Base-by-base conservation (phyloP, 2,797 vertebrate species). In the Hoplostethus atlanticus region DNA sequence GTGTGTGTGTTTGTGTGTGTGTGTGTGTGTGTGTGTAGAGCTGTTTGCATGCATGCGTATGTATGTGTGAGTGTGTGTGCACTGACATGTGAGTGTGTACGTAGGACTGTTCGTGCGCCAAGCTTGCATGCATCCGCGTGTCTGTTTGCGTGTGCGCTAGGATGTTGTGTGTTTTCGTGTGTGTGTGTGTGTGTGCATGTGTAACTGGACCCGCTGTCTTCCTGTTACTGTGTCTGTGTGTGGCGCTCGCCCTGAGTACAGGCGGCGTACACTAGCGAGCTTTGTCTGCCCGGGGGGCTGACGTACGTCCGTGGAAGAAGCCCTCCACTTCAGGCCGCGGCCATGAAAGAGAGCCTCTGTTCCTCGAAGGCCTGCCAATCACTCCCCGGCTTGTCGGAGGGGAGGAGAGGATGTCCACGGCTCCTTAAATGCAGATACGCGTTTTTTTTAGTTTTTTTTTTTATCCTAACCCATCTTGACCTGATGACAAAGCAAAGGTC, bases 221-320 rank as follows among this genome's bases (percentile, higher is more conserved):
- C 75, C 83, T 83, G 75, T 86, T 70, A 69, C 93, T 90, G 90
- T 90, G 93, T 94, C 92, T 92, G 87, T 71, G 86, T 87, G 87
- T 86, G 36, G 85, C 80, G 16, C 76, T 72, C 31, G 64, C 83
- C 77, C 82, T 59, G 82, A 75, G 73, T 72, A 76, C 86, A 69
- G 68, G 60, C 62, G n/a, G 63, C 40, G 40, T 71, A 89, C 90
- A 92, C 88, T 91, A 68, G 87, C 54, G 0, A 60, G 76, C 91
- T 91, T 91, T 93, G 92, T 93, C 77, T 78, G 56, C 17, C 1
- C 25, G 0, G 60, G 79, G 75, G 77, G 77, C 77, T 88, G 84
- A 87, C 76, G 83, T 87, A 79, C 28, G 55, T 66, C 54, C 50
- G 1, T 85, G 81, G 85, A 84, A 84, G 84, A 84, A 89, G 82